Conservation (phyloP, 1,140 invertebrate genomes). For the Vanessa tameamea region DNA sequence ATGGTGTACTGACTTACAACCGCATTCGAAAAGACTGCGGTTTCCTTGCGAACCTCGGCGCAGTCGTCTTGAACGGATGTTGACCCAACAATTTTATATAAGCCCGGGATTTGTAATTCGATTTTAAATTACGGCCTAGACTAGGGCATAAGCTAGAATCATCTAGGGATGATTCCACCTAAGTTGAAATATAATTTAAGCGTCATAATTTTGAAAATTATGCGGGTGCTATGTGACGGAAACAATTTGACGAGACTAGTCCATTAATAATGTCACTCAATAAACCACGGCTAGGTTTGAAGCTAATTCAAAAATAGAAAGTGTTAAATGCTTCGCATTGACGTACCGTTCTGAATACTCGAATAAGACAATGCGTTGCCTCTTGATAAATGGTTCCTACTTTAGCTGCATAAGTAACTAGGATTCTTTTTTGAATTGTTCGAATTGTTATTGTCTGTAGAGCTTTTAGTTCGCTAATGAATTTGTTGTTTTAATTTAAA, state of each 20-base stretch:
- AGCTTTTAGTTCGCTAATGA: conserved; percentile 9
- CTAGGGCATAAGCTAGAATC: too few relatives aligned
- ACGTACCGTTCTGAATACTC: conserved; percentile 54
- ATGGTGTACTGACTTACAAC: conserved; percentile 5
- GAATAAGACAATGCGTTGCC: conserved; percentile 45
- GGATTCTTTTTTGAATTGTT: conserved; percentile 30
- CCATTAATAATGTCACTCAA: conserved; percentile 52
- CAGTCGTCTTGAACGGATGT: conserved; percentile 14
- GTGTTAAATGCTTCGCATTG: conserved; percentile 65
- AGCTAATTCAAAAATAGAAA: conserved; percentile 66
- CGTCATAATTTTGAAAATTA: neutral
- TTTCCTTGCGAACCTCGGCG: conserved; percentile 11
- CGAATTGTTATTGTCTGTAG: conserved; percentile 12
- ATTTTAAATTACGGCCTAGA: neutral
- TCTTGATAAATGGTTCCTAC: conserved; percentile 47
- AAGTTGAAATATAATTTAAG: neutral
- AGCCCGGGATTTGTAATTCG: neutral
- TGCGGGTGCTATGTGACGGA: conserved; percentile 5
- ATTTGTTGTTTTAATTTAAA: conserved; percentile 4
- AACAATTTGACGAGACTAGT: conserved; percentile 10
- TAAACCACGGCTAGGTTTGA: conserved; percentile 49
- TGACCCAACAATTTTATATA: conserved; percentile 13
- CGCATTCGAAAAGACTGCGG: conserved; percentile 22
- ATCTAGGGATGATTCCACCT: neutral
- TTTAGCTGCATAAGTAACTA: conserved; percentile 35